phyloP scores from a whole-genome alignment of 2,113 vertebrate genomes.

The Channa maculata region DNA sequence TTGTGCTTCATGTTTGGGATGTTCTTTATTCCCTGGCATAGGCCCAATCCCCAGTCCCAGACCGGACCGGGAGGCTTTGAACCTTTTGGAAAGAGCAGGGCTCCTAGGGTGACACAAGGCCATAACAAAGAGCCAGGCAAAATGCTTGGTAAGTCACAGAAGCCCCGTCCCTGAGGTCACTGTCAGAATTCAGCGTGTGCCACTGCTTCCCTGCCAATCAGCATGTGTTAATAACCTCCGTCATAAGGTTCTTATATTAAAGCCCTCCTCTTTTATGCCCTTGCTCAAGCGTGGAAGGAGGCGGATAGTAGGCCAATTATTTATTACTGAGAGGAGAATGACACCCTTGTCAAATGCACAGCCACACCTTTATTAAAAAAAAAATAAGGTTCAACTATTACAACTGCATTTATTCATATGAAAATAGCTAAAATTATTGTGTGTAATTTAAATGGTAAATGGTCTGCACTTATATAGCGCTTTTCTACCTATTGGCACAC shows the following conservation, averaged over 20 bases:
- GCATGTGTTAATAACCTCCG: constrained; percentile 60
- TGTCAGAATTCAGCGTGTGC: constrained; percentile 51
- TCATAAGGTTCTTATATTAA: constrained; percentile 64
- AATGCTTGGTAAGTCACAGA: constrained; percentile 74
- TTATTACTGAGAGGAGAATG: constrained; percentile 15
- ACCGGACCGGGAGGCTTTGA: constrained; percentile 64
- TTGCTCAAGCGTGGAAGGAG: constrained; percentile 11
- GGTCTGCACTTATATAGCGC: no score
- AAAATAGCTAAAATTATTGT: background rate
- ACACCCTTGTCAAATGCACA: constrained; percentile 2
- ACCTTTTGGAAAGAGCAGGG: constrained; percentile 70
- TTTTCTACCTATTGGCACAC: no score
- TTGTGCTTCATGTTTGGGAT: constrained; percentile 62
- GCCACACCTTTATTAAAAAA: background rate
- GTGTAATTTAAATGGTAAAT: no score
- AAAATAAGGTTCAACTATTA: no score
- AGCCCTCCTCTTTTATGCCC: constrained; percentile 52
- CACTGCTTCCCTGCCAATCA: constrained; percentile 44
- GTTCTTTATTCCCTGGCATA: constrained; percentile 56
- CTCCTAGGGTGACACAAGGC: constrained; percentile 72
- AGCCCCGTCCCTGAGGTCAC: constrained; percentile 70
- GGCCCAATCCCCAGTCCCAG: constrained; percentile 43
- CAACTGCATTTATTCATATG: background rate
- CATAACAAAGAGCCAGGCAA: constrained; percentile 72
- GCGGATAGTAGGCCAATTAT: constrained; percentile 33